Evolutionary conservation across 2,888 invertebrate species (phyloP), one percentile per base, ranked within the genome.

Genomic region (Nemapogon koenigi): DNA sequence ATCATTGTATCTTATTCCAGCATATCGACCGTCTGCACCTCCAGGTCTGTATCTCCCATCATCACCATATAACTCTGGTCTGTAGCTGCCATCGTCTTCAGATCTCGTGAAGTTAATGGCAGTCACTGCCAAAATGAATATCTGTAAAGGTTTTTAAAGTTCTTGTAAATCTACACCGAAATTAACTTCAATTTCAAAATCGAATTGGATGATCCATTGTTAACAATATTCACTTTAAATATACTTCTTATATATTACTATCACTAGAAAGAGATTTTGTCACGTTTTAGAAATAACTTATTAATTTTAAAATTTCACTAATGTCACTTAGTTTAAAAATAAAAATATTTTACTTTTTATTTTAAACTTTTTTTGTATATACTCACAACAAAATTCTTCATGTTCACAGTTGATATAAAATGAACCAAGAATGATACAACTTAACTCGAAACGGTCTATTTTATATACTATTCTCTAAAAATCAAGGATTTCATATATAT

Each of bases 11-110:
- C 11, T 13, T 10, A 13, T n/a, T n/a, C 30, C 56, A 45, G 50
- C 48, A 46, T 68, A 69, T 13, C 51, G 51, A 6, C 64, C 65
- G 35, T 64, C 57, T 35, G 64, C 57, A 14, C 51, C 41, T n/a
- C 43, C 49, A 7, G 53, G 54, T 4, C 47, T 52, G 47, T 75
- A 73, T 38, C 52, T 51, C 2, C 72, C 71, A 29, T 67, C 64
- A 31, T 66, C 55, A 1, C 59, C 59, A 36, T 70, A 59, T 14
- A 49, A 30, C 22, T 58, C 59, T 29, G 79, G 71, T 3, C 60
- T 70, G 51, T 82, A 83, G 35, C 67, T 62, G 1, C 83, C 83
- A 41, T 76, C 68, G 19, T 75, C 61, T 32, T 62, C 57, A 50
- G 71, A 67, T 15, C 35, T 37, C 37, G 57, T 55, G 42, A 55